Conservation (phyloP, 2,797 vertebrate species). For the Aplochiton taeniatus region DNA sequence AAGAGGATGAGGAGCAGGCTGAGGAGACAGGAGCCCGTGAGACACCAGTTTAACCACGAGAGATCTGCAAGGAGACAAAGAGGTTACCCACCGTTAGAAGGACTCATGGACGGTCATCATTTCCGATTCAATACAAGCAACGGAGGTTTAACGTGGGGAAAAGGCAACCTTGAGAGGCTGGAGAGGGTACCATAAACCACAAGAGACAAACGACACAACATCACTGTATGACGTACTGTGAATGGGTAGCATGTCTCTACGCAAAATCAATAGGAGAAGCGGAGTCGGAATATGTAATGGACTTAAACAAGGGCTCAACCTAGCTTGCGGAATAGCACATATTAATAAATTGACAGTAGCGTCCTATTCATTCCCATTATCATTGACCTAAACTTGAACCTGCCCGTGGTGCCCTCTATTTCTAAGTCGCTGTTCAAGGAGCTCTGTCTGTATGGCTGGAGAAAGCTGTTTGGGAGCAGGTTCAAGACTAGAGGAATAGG, state of each 20-base stretch:
- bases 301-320: too few relatives aligned
- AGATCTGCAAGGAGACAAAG: constrained; percentile 77
- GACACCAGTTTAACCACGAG: constrained; percentile 98
- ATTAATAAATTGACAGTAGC: background rate
- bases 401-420: constrained; percentile 33
- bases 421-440: constrained; percentile 48
- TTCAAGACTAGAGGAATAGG: constrained; percentile 7
- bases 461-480: constrained; percentile 30
- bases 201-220: too few relatives aligned
- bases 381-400: constrained; percentile 49
- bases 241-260: too few relatives aligned
- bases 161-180: too few relatives aligned
- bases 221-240: too few relatives aligned
- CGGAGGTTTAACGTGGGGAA: too few relatives aligned
- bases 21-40: constrained; percentile 93
- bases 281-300: too few relatives aligned
- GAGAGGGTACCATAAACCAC: too few relatives aligned
- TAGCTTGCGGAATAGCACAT: background rate
- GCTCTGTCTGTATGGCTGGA: constrained; percentile 31
- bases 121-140: background rate
- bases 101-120: background rate
- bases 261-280: too few relatives aligned
- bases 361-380: background rate
- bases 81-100: background rate
- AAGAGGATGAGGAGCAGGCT: constrained; percentile 92